phyloP scores from a whole-genome alignment of 92 coral and sea anemone genomes.

The Zoanthus gigantus region DNA sequence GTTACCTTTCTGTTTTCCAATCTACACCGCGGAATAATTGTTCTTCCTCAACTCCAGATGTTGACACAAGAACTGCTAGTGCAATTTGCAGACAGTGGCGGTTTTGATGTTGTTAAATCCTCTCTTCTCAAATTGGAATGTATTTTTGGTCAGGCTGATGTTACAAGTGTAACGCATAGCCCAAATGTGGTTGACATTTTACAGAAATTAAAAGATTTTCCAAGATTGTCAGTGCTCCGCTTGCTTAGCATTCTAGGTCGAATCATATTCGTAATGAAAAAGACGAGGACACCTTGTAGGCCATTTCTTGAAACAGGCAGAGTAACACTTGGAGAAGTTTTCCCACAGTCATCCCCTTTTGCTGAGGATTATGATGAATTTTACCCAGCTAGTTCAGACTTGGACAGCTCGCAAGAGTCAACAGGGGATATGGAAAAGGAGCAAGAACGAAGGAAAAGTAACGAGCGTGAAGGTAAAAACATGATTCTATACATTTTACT shows the following conservation, averaged over 20 bases:
- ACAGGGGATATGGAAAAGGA: conserved; percentile 93
- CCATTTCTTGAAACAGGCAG: neutral
- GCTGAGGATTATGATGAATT: conserved; percentile 27
- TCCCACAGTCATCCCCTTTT: neutral
- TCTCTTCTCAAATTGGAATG: conserved; percentile 74
- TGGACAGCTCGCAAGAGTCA: conserved; percentile 88
- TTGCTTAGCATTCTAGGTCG: conserved; percentile 71
- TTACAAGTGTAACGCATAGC: neutral
- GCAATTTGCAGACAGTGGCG: conserved; percentile 72
- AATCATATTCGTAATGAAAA: conserved; percentile 75
- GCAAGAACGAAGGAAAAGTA: conserved; percentile 62
- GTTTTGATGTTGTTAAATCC: conserved; percentile 64
- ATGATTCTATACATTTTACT: too few species aligned
- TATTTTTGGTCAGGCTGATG: neutral
- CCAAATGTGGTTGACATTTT: neutral
- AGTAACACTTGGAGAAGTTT: neutral
- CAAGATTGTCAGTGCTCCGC: conserved; percentile 43
- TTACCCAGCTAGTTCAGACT: conserved; percentile 66
- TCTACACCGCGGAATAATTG: conserved; percentile 73
- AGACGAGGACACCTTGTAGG: conserved; percentile 70
- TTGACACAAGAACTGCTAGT: conserved; percentile 77
- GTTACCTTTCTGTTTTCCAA: conserved; percentile 65
- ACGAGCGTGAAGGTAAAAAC: conserved; percentile 43
- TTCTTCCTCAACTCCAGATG: conserved; percentile 73
- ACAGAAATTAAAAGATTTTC: conserved; percentile 48